Evolutionary conservation across 2,888 invertebrate species (phyloP).

Genomic region (Meteorus cinctellus): DNA sequence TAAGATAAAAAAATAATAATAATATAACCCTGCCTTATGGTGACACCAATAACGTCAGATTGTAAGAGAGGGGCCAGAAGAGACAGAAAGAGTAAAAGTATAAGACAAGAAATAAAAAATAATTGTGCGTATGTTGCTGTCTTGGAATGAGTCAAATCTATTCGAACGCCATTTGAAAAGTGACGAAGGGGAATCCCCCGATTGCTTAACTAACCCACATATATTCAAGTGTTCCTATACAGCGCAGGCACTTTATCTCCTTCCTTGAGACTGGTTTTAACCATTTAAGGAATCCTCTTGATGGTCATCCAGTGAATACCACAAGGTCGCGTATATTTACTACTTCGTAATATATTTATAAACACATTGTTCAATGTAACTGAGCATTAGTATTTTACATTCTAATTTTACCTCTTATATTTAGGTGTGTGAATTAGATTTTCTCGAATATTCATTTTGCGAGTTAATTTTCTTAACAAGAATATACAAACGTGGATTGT

Average conservation of each 20-base stretch:
- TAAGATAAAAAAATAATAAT: no score
- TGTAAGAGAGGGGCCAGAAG: no score
- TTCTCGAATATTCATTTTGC: neutral
- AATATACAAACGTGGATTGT: no score
- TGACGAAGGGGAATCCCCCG: conserved; percentile 16
- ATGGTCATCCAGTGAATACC: conserved; percentile 37
- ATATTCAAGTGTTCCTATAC: conserved; percentile 13
- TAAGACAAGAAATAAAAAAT: no score
- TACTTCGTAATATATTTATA: neutral
- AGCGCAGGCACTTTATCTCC: conserved; percentile 33
- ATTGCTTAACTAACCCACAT: conserved; percentile 55
- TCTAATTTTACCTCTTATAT: neutral
- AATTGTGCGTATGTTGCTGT: neutral
- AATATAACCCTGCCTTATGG: no score
- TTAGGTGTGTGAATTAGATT: neutral
- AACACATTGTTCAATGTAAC: conserved; percentile 3
- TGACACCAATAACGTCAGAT: no score
- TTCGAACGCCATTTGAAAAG: neutral
- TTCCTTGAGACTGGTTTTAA: conserved; percentile 44
- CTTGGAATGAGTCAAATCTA: neutral
- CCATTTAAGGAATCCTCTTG: conserved; percentile 55
- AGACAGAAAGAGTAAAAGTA: no score
- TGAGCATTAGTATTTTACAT: neutral
- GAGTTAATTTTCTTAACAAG: no score
- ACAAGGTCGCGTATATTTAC: conserved; percentile 41